These are phyloP conservation scores for Hyperopisus bebe DNA, from an alignment of 2,113 vertebrate species.

Conservation along the genomic window DNA sequence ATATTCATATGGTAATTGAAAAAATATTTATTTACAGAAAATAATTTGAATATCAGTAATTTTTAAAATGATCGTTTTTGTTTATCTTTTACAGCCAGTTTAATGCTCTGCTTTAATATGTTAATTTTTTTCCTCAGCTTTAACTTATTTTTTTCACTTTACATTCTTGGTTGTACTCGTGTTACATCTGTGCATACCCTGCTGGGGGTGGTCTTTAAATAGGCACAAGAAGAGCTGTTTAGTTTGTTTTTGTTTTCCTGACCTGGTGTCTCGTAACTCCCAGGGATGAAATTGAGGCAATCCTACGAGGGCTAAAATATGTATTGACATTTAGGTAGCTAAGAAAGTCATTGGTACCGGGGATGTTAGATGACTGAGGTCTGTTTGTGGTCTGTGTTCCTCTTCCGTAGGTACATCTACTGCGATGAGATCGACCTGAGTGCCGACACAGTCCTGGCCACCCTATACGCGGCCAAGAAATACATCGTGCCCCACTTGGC, in stretches of 20 bases:
- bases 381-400: not conserved
- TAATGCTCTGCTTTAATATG: not conserved
- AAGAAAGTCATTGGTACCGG: not conserved
- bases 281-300: not conserved
- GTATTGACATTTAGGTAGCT: not conserved
- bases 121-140: not conserved
- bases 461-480: constrained; percentile 94
- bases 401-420: constrained; percentile 82
- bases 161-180: not conserved
- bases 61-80: not conserved
- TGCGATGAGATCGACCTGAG: constrained; percentile 95
- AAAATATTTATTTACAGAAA: not conserved
- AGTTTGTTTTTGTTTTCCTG: not conserved
- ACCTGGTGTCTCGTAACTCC: not conserved
- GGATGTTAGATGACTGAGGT: not conserved
- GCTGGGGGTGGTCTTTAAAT: not conserved
- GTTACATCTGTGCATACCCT: not conserved
- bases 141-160: not conserved
- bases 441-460: constrained; percentile 90
- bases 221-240: not conserved
- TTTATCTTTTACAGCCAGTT: not conserved
- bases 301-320: not conserved
- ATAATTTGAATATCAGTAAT: not conserved
- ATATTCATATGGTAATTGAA: not conserved
- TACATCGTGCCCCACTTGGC: constrained; percentile 97